These are phyloP conservation scores for Eudasyphora cyanicolor DNA, from an alignment of 2,888 invertebrate species.

Conservation along the genomic window DNA sequence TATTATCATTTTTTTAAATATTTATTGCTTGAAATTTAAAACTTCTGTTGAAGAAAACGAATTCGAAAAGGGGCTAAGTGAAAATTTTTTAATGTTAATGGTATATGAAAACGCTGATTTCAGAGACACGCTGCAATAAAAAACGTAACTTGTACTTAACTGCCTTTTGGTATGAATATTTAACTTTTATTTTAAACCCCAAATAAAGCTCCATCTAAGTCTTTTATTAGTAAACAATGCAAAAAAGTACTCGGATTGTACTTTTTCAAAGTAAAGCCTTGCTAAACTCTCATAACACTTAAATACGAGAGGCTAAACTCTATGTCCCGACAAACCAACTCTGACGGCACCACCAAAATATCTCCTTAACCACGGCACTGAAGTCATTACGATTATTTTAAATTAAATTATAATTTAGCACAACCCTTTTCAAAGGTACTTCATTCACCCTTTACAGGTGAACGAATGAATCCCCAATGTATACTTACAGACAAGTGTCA, in stretches of 20 bases:
- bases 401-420: constrained; percentile 13
- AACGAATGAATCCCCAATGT: not conserved
- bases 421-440: constrained; percentile 9
- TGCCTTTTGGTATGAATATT: not conserved
- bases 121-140: too few species aligned
- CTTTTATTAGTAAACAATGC: too few species aligned
- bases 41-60: too few species aligned
- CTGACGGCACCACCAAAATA: not conserved
- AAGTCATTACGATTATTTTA: constrained; percentile 22
- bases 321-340: not conserved
- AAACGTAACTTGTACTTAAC: too few species aligned
- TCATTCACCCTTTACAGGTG: not conserved
- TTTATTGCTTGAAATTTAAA: too few species aligned
- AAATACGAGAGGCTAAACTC: not conserved
- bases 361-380: not conserved
- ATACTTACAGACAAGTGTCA: not conserved
- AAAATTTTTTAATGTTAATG: too few species aligned
- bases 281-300: not conserved
- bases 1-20: too few species aligned
- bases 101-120: too few species aligned
- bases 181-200: too few species aligned
- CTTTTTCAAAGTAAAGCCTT: not conserved
- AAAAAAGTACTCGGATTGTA: too few species aligned
- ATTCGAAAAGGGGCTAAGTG: too few species aligned
- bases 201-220: too few species aligned